These are phyloP conservation scores for Onthophagus taurus DNA, from an alignment of 1,140 invertebrate species.

Conservation along the genomic window DNA sequence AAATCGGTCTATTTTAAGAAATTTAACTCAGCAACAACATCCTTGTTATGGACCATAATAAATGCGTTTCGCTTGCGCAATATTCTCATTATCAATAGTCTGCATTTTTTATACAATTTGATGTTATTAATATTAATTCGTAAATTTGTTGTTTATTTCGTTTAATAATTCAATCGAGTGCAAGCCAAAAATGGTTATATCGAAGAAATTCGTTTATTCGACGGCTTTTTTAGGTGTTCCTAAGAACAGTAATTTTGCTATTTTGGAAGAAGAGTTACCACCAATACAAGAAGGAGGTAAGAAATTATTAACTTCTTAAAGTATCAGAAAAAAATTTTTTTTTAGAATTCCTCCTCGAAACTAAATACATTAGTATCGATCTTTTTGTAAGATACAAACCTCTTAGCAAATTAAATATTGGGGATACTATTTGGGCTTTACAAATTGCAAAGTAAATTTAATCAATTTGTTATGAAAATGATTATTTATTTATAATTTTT, in stretches of 20 bases:
- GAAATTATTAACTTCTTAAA: too few relatives aligned
- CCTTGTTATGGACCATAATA: too few relatives aligned
- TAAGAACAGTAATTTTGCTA: not conserved
- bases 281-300: slow-evolving; percentile 1
- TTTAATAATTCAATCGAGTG: not conserved
- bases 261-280: slow-evolving; percentile 5
- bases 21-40: too few relatives aligned
- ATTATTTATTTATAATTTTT: not conserved
- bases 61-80: too few relatives aligned
- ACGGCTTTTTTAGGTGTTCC: not conserved
- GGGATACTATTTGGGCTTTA: slow-evolving; percentile 47
- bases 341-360: slow-evolving; percentile 52
- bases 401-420: slow-evolving; percentile 40
- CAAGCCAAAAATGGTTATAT: not conserved
- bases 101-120: not conserved
- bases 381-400: slow-evolving; percentile 61
- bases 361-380: slow-evolving; percentile 56
- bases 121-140: not conserved
- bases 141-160: not conserved
- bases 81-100: not conserved
- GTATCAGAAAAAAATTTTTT: not conserved
- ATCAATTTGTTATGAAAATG: slow-evolving; percentile 1
- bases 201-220: not conserved
- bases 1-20: too few relatives aligned
- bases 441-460: slow-evolving; percentile 52